Percentiles rank a stretch among this genome's conserved stretches.
Evolutionary conservation across 2,888 invertebrate genomes (phyloP).

Genomic region (Crepidodera aurea): DNA sequence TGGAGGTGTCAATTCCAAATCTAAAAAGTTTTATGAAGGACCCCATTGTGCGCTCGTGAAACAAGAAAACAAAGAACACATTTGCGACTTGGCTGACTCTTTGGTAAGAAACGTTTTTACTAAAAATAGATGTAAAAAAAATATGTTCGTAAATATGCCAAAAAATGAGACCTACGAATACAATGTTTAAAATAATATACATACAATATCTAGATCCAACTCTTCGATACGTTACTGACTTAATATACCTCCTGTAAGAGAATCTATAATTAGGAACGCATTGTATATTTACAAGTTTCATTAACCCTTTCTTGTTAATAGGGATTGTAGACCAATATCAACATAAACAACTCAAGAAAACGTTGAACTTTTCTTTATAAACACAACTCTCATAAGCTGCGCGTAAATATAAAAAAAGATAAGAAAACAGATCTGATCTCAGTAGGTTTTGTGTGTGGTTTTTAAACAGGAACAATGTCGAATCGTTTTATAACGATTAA

Average conservation of each 20-base stretch:
- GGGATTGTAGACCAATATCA: not conserved
- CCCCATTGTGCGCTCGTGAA: conserved; percentile 68
- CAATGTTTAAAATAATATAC: too few relatives aligned
- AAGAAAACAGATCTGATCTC: not conserved
- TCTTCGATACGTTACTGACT: too few relatives aligned
- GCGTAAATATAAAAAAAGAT: not conserved
- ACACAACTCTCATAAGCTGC: not conserved
- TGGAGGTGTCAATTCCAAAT: conserved; percentile 45
- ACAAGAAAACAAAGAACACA: conserved; percentile 61
- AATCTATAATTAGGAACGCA: not conserved
- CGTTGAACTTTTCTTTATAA: not conserved
- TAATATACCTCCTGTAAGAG: too few relatives aligned
- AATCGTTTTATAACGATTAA: too few relatives aligned
- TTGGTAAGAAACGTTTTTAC: conserved; percentile 64
- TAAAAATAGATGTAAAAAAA: too few relatives aligned
- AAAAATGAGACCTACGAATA: too few relatives aligned
- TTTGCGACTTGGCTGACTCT: conserved; percentile 63
- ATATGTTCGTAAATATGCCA: too few relatives aligned
- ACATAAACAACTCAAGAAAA: not conserved
- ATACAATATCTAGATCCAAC: too few relatives aligned
- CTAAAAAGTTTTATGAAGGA: conserved; percentile 72
- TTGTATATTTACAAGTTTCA: not conserved
- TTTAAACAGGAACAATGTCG: too few relatives aligned
- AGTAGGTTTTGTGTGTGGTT: not conserved
- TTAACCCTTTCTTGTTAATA: not conserved